phyloP scores from a whole-genome alignment of 2,113 vertebrate species.

The Onychostruthus taczanowskii region DNA sequence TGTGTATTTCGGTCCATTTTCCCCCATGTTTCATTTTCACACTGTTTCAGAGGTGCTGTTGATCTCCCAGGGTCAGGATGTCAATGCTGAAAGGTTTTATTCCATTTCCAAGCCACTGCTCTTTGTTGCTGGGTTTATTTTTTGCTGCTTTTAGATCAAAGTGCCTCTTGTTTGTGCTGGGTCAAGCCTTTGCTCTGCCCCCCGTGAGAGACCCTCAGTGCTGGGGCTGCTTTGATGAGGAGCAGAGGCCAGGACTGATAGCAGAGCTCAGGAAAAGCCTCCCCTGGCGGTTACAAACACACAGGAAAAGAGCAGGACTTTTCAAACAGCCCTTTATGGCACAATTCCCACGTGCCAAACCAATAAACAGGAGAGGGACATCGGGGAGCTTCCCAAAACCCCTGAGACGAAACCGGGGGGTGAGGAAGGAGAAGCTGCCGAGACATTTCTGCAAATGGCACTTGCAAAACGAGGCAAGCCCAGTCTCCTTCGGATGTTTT shows the following conservation, averaged over 20 bases:
- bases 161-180: background rate
- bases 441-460: background rate
- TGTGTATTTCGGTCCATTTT: background rate
- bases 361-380: background rate
- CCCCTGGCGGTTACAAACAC: background rate
- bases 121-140: background rate
- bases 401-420: background rate
- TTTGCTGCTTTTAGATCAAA: slow-evolving; percentile 47
- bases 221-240: background rate
- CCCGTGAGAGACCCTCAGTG: background rate
- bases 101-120: background rate
- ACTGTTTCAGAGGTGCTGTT: background rate
- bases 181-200: background rate
- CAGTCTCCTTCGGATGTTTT: background rate
- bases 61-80: background rate
- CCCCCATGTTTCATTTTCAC: background rate
- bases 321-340: background rate
- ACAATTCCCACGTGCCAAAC: background rate
- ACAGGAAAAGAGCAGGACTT: background rate
- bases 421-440: background rate
- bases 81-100: background rate
- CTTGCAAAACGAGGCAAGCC: background rate
- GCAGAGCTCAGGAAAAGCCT: background rate
- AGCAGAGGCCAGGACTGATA: background rate
- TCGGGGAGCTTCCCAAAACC: background rate